Conservation (phyloP, 2,797 vertebrate genomes). For the Microctenopoma stevenorrisi region DNA sequence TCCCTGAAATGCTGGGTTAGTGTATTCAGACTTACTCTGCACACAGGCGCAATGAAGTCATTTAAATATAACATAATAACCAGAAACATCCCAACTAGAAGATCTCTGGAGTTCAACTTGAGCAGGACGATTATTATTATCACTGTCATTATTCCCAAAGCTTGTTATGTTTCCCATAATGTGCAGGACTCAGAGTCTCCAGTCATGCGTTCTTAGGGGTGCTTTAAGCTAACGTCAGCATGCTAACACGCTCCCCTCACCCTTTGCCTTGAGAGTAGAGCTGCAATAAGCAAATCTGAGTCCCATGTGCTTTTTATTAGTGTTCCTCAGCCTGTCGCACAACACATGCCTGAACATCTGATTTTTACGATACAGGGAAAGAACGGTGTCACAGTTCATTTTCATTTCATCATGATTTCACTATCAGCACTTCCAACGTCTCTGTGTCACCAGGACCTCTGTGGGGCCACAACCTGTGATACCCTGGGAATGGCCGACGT, state of each 20-base stretch:
- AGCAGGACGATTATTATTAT: background rate
- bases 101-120: background rate
- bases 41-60: background rate
- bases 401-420: background rate
- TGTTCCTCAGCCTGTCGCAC: conserved; percentile 29
- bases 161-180: conserved; percentile 6
- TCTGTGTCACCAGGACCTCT: conserved; percentile 88
- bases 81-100: conserved; percentile 9
- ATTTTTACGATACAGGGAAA: conserved; percentile 12
- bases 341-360: conserved; percentile 11
- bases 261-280: background rate
- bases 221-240: background rate
- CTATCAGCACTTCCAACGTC: background rate
- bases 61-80: background rate
- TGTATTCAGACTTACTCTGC: conserved; percentile 12
- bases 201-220: background rate
- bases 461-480: conserved; percentile 94
- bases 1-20: conserved; percentile 32
- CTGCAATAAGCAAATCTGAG: conserved; percentile 46
- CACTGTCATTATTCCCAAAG: background rate
- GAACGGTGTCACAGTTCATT: no score
- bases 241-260: background rate
- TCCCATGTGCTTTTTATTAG: conserved; percentile 54
- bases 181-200: background rate
- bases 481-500: conserved; percentile 98